Percentiles rank a stretch among this genome's conserved stretches.
Evolutionary conservation across 2,888 invertebrate genomes (phyloP).

Genomic region (Ormyrus labotus): DNA sequence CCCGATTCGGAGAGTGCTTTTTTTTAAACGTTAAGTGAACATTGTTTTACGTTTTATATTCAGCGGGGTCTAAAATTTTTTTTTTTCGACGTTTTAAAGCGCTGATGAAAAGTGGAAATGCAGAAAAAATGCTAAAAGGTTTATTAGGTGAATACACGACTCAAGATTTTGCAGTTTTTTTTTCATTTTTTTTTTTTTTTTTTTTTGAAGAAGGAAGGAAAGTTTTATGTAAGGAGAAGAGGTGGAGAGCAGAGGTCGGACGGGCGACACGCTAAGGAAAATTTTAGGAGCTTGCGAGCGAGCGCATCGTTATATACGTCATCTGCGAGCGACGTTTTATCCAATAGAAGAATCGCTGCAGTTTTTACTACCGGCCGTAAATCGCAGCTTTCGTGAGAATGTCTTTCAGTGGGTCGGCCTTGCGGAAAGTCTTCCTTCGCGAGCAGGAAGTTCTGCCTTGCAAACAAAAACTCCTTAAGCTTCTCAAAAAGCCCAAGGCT

Average conservation of each 20-base stretch:
- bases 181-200: too few species aligned
- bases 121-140: background rate
- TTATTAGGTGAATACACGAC: slow-evolving; percentile 7
- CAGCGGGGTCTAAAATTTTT: too few species aligned
- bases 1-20: too few species aligned
- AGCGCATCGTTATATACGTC: slow-evolving; percentile 52
- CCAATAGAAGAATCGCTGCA: slow-evolving; percentile 51
- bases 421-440: slow-evolving; percentile 1
- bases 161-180: background rate
- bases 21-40: too few species aligned
- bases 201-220: background rate
- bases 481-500: slow-evolving; percentile 42
- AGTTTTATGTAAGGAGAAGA: slow-evolving; percentile 1
- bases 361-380: slow-evolving; percentile 56
- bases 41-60: too few species aligned
- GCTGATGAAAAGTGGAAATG: background rate
- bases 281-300: slow-evolving; percentile 27
- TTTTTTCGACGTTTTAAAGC: too few species aligned
- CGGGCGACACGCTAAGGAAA: background rate
- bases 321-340: slow-evolving; percentile 53
- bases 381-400: slow-evolving; percentile 53
- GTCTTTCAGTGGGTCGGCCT: slow-evolving; percentile 52
- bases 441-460: slow-evolving; percentile 18
- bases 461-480: slow-evolving; percentile 56
- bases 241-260: background rate